Base-by-base conservation (phyloP, 1,140 invertebrate genomes). In the Dendroctonus ponderosae region DNA sequence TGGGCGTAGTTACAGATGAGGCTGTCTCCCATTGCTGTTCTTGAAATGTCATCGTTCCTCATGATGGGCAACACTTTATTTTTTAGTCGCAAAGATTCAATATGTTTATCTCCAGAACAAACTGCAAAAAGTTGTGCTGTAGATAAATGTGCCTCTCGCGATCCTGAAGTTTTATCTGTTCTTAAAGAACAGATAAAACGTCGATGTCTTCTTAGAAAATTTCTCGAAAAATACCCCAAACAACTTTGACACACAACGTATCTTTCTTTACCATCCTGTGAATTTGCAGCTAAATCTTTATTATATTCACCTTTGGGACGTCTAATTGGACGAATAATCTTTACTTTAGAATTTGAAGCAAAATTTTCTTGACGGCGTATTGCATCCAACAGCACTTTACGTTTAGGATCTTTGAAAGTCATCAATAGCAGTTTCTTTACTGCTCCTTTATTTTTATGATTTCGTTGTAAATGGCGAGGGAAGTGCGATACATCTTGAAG, bases 1-100 rank as follows among this genome's bases (percentile, higher is more conserved):
- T 71, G 66, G 6, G 43, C 70, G 61, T 63, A 73, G 38, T 26
- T 41, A 57, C 64, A 73, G 26, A 73, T 72, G 6, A 73, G 15
- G 37, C 52, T 8, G 46, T 73, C 72, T 39, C n/a, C 56, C 42
- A 60, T 73, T 8, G 50, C 71, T 38, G 15, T 41, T 53, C 48
- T 60, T 9, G 66, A 69, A 44, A 69, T 68, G 7, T 65, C 59
- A 52, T 71, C 70, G n/a, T 60, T 51, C 49, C 62, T 62, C 68
- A 70, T 69, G 14, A 60, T 61, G n/a, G 53, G 39, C 49, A 71
- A 69, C 43, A 71, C 54, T 66, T 69, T 61, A 8, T 53, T 38
- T 69, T 69, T 71, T 41, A 71, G 50, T 15, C 62, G 44, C 7
- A 70, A 49, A 8, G 51, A 48, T 38, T 58, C 52, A 42, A 48